A percentile compares a stretch with the other conserved stretches of the same genome.
Evolutionary conservation across 2,888 invertebrate species (phyloP).

Genomic region (Euplagia quadripunctaria): DNA sequence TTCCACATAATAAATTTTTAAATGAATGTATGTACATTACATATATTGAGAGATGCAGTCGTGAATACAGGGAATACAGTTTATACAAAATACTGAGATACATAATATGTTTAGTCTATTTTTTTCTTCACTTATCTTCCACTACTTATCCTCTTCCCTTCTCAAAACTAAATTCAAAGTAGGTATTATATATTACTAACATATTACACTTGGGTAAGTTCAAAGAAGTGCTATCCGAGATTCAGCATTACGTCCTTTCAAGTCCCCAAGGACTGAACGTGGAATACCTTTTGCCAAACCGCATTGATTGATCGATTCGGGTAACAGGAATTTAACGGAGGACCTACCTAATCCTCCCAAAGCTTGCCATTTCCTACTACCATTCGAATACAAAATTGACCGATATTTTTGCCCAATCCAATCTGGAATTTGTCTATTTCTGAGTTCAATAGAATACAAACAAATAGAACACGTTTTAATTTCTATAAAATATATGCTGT

Average conservation of each 20-base stretch:
- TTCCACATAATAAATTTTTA: too few relatives aligned
- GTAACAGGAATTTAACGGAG: not conserved
- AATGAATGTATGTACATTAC: not conserved
- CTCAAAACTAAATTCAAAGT: not conserved
- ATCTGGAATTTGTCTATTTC: not conserved
- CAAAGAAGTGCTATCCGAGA: not conserved
- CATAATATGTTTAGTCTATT: not conserved
- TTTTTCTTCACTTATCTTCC: not conserved
- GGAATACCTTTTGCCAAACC: conserved; percentile 7
- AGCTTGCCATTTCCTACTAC: not conserved
- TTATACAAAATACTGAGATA: not conserved
- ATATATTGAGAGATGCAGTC: not conserved
- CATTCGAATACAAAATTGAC: not conserved
- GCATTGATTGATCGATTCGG: conserved; percentile 18
- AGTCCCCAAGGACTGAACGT: not conserved
- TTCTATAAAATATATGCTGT: conserved; percentile 30
- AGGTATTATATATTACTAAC: not conserved
- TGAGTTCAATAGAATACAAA: conserved; percentile 11
- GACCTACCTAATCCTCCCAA: not conserved
- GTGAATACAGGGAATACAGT: not conserved
- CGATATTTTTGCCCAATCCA: not conserved
- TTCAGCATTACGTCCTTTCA: not conserved
- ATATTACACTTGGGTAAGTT: not conserved
- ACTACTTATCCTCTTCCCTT: not conserved
- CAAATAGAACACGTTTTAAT: conserved; percentile 9